Evolutionary conservation across 2,888 invertebrate species (phyloP).

Genomic region (Drosophila mayaguana): DNA sequence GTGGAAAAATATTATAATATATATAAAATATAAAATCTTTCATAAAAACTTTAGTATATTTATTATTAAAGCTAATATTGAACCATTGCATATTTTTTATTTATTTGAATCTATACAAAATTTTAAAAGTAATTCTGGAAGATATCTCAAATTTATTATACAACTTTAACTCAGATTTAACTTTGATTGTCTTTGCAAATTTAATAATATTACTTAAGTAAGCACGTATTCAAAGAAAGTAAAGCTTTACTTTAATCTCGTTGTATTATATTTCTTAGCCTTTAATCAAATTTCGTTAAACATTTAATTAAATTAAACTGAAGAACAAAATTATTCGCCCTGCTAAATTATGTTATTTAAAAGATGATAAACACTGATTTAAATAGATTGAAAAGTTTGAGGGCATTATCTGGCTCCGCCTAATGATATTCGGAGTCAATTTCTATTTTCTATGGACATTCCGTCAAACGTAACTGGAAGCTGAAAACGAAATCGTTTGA

Average conservation of each 20-base stretch:
- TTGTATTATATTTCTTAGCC: background rate
- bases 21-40: no score
- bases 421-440: background rate
- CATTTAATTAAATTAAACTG: background rate
- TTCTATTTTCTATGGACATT: background rate
- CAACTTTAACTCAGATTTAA: background rate
- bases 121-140: no score
- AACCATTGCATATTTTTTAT: no score
- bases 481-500: background rate
- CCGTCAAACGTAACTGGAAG: background rate
- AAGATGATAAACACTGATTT: background rate
- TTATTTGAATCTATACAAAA: no score
- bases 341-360: background rate
- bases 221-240: background rate
- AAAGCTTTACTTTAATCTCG: no score
- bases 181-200: background rate
- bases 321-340: background rate
- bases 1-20: no score
- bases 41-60: no score
- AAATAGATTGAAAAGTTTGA: background rate
- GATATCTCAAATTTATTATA: background rate
- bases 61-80: no score
- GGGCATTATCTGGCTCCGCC: background rate
- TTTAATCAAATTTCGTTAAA: background rate
- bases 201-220: background rate